These are phyloP conservation scores for Odontocerum albicorne DNA, from an alignment of 2,888 invertebrate species.

Conservation along the genomic window DNA sequence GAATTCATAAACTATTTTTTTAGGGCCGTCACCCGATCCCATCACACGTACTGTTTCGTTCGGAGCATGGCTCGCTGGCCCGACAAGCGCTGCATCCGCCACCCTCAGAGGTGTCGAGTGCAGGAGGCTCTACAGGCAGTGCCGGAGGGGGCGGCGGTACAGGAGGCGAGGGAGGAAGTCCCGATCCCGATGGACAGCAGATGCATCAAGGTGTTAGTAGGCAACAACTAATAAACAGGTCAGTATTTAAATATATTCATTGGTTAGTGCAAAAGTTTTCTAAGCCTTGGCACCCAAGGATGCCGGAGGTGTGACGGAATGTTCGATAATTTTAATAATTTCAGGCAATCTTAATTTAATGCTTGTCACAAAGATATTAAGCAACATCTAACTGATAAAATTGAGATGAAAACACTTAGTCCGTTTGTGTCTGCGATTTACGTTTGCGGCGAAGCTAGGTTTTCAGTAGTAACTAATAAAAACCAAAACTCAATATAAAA, in stretches of 20 bases:
- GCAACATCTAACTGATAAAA: too few species aligned
- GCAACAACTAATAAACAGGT: conserved; percentile 85
- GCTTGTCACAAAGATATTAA: too few species aligned
- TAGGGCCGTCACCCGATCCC: conserved; percentile 49
- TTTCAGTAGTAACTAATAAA: too few species aligned
- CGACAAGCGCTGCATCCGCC: conserved; percentile 24
- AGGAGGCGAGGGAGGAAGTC: conserved; percentile 40
- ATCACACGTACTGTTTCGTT: conserved; percentile 29
- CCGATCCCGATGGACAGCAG: conserved; percentile 49
- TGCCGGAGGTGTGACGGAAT: too few species aligned
- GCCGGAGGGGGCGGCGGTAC: conserved; percentile 43
- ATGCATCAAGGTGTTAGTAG: conserved; percentile 79
- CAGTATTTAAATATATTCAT: conserved; percentile 14
- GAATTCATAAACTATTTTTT: conserved; percentile 1
- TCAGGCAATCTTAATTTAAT: too few species aligned
- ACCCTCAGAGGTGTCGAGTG: conserved; percentile 41
- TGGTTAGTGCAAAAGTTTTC: too few species aligned
- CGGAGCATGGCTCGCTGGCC: conserved; percentile 36
- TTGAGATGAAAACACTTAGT: too few species aligned
- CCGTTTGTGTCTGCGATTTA: too few species aligned
- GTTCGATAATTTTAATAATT: too few species aligned
- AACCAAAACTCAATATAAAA: too few species aligned
- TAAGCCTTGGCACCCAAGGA: too few species aligned
- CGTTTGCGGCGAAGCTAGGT: too few species aligned
- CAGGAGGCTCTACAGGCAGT: conserved; percentile 45